Evolutionary conservation across 2,797 vertebrate genomes (phyloP).

Genomic region (Sciurus vulgaris): DNA sequence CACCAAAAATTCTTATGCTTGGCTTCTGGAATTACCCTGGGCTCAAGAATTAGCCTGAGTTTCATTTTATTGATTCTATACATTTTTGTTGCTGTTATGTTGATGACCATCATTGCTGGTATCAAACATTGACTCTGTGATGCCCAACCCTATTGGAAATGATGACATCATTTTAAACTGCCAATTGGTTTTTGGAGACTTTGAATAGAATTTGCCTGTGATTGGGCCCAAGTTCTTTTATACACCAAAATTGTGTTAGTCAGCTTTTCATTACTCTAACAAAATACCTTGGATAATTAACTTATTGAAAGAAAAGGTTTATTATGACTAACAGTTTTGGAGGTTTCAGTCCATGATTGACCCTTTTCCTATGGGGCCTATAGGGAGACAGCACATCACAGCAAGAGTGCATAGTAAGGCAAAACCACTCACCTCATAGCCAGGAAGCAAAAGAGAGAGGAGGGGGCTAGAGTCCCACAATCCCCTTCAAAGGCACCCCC

Average conservation of each 20-base stretch:
- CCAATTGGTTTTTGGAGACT: neutral
- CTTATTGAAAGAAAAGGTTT: neutral
- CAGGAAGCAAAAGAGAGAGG: neutral
- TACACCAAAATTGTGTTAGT: neutral
- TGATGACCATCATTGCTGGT: neutral
- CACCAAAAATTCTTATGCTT: neutral
- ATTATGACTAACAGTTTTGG: neutral
- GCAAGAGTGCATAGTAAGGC: no score
- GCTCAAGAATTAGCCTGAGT: neutral
- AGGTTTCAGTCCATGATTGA: neutral
- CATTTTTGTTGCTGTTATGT: neutral
- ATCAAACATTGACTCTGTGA: neutral
- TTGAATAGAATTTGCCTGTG: neutral
- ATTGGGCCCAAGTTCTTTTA: neutral
- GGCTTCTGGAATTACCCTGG: neutral
- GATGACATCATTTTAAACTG: neutral
- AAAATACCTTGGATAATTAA: neutral
- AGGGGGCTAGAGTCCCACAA: fast-evolving
- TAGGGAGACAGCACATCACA: neutral
- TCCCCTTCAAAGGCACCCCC: neutral
- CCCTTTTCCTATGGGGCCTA: neutral
- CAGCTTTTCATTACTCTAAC: neutral
- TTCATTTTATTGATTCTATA: neutral
- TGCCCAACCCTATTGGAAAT: neutral
- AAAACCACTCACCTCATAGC: neutral